Base-by-base conservation (phyloP, 2,113 vertebrate genomes). In the Coturnix japonica region DNA sequence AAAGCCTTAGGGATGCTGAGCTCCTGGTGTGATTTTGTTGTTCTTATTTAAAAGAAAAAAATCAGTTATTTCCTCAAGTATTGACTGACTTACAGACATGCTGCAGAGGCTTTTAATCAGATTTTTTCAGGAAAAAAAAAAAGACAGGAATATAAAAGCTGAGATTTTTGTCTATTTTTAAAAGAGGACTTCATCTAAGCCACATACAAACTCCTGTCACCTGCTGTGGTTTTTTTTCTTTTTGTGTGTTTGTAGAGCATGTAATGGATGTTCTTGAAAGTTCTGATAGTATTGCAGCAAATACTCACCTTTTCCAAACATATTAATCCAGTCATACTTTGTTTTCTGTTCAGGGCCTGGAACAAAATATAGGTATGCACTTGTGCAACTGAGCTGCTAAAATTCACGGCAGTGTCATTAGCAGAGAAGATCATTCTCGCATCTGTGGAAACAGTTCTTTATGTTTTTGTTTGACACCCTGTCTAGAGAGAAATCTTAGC, bases 351-450 rank as follows among this genome's bases (percentile, higher is more conserved):
- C 77, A 47, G 44, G 11, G 43, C 28, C 43, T 81, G 69, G 78
- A 89, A 91, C 33, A 79, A 85, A 93, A 76, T 33, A 79, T 28
- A 60, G 44, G 43, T 39, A 14, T 67, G 23, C 16, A 16, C 87
- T 92, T 92, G 87, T 82, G 59, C 87, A 92, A 92, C 71, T 85
- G 79, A 28, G 63, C 33, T 87, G 81, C 31, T 93, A 69, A 92
- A 91, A 94, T 66, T 89, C 59, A 76, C 81, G 91, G 43, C 83
- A 76, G 28, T 81, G 70, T 60, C 54, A 39, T 81, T 77, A 85
- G 75, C 41, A 73, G 44, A 73, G 65, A 63, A 35, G 26, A 87
- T 87, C 51, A 18, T 33, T 87, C 74, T 79, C 39, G 26, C 54
- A 85, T 92, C 63, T 87, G 59, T 56, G 66, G 10, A 94, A 63